Conservation (phyloP, 2,888 invertebrate genomes). For the Bembecia ichneumoniformis region DNA sequence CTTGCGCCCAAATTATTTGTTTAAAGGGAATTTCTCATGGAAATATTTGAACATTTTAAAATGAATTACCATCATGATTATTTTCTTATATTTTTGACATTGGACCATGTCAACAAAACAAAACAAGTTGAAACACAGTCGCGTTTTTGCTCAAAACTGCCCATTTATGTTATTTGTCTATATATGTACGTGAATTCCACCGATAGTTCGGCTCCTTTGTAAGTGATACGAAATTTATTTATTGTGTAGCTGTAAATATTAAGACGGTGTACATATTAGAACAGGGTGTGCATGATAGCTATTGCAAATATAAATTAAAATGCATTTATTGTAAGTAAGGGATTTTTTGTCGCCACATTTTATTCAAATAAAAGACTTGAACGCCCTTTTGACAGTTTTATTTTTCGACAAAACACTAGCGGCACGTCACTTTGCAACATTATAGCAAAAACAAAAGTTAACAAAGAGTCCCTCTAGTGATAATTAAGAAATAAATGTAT, state of each 20-base stretch:
- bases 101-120: too few species aligned
- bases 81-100: too few species aligned
- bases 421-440: background rate
- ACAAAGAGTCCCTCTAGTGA: too few species aligned
- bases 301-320: constrained; percentile 5
- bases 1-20: too few species aligned
- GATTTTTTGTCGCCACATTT: constrained; percentile 21
- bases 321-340: constrained; percentile 44
- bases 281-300: constrained; percentile 26
- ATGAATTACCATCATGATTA: too few species aligned
- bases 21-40: too few species aligned
- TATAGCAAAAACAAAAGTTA: too few species aligned
- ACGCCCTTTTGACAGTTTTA: background rate
- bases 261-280: constrained; percentile 49
- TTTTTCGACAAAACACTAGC: background rate
- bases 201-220: constrained; percentile 33
- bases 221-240: constrained; percentile 50
- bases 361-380: constrained; percentile 2
- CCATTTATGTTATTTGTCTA: too few species aligned
- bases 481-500: too few species aligned
- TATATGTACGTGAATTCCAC: constrained; percentile 34
- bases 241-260: constrained; percentile 33
- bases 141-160: too few species aligned
- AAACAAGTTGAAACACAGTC: too few species aligned
- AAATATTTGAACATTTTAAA: too few species aligned